These are phyloP conservation scores for Cacoxenus indagator DNA, from an alignment of 2,888 invertebrate species.

Conservation along the genomic window DNA sequence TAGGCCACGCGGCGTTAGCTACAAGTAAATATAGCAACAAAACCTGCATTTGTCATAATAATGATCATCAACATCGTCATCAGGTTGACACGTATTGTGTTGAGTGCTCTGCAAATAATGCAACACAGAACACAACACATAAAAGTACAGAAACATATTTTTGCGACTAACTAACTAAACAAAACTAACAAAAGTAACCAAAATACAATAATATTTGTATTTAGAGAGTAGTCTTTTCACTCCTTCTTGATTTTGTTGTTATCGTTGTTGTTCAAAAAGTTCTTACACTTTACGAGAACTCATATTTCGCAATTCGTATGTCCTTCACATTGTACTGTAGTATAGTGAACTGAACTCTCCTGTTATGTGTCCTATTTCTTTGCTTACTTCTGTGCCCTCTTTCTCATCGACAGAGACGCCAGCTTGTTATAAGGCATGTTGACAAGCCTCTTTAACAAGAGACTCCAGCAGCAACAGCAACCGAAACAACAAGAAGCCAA, in stretches of 20 bases:
- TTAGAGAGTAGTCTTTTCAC: neutral
- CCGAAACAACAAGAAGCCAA: slow-evolving; percentile 42
- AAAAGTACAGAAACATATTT: slow-evolving; percentile 4
- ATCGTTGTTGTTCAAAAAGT: neutral
- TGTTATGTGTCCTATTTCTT: neutral
- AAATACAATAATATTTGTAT: slow-evolving; percentile 9
- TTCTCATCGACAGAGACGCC: slow-evolving; percentile 26
- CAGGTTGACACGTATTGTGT: slow-evolving; percentile 3
- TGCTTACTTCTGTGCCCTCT: neutral
- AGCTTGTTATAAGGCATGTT: slow-evolving; percentile 66
- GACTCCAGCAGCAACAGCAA: slow-evolving; percentile 58
- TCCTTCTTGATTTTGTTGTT: neutral
- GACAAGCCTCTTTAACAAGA: slow-evolving; percentile 70
- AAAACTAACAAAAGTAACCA: slow-evolving; percentile 9
- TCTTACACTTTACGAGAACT: neutral
- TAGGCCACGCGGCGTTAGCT: neutral
- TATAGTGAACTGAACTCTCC: no score
- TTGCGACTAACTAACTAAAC: neutral
- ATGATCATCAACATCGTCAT: neutral
- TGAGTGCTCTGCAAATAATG: slow-evolving; percentile 19
- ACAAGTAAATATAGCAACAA: no score
- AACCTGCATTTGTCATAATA: neutral
- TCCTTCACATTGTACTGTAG: no score
- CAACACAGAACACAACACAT: neutral
- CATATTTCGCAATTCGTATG: neutral